Conservation (phyloP, 2,113 vertebrate species). For the Oncorhynchus tshawytscha region DNA sequence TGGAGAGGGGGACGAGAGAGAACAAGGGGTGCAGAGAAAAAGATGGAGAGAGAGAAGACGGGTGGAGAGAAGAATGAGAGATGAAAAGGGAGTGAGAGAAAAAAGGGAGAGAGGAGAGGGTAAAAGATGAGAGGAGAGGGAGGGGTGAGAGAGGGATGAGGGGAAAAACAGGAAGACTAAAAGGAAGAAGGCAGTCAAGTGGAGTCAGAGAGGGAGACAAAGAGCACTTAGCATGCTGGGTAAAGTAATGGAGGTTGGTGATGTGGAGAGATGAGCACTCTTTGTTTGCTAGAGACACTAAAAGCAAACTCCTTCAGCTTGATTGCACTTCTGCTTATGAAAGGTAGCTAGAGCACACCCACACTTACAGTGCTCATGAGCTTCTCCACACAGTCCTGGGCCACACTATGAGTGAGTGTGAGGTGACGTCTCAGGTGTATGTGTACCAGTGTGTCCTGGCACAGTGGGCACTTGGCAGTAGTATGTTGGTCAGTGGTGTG, state of each 20-base stretch:
- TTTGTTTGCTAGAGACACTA: constrained; percentile 74
- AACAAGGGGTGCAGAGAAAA: constrained; percentile 62
- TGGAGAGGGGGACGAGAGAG: constrained; percentile 67
- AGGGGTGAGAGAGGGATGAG: constrained; percentile 59
- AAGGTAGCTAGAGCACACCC: constrained; percentile 41
- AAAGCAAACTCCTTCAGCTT: constrained; percentile 75
- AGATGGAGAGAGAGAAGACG: constrained; percentile 69
- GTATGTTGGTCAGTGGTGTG: constrained; percentile 88
- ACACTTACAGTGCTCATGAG: constrained; percentile 91
- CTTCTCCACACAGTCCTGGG: constrained; percentile 95
- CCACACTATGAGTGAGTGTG: constrained; percentile 95
- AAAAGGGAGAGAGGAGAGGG: constrained; percentile 65
- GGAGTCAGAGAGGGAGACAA: constrained; percentile 74
- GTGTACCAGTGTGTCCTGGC: constrained; percentile 92
- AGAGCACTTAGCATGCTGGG: constrained; percentile 75
- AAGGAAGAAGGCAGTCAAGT: constrained; percentile 74
- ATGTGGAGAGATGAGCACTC: constrained; percentile 74
- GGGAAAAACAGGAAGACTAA: constrained; percentile 63
- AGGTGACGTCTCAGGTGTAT: constrained; percentile 92
- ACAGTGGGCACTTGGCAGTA: constrained; percentile 94
- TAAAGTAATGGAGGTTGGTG: constrained; percentile 68
- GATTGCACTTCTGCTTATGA: constrained; percentile 77
- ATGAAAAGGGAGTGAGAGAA: constrained; percentile 59
- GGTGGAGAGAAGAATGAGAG: constrained; percentile 56
- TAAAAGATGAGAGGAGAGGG: constrained; percentile 58